Percentiles rank a stretch among this genome's conserved stretches.
Conservation (phyloP, 2,113 vertebrate genomes). For the Callipepla californica region DNA sequence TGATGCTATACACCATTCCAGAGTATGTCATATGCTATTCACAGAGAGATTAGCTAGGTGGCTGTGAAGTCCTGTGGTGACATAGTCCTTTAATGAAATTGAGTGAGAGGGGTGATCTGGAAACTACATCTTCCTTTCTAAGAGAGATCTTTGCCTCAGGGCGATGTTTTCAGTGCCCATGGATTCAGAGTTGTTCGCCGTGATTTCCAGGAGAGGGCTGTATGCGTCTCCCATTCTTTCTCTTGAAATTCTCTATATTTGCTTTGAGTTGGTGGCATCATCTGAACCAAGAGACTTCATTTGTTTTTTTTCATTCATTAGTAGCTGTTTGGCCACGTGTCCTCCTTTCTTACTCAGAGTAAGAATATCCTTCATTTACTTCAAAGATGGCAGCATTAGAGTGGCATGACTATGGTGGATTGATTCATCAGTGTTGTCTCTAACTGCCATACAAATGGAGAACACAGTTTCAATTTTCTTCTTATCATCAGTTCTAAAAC, state of each 20-base stretch:
- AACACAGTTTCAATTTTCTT: not conserved
- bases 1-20: not conserved
- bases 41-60: not conserved
- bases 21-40: not conserved
- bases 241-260: not conserved
- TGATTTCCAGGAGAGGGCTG: not conserved
- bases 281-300: not conserved
- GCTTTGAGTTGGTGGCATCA: not conserved
- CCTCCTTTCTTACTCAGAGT: not conserved
- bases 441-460: not conserved
- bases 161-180: not conserved
- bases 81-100: not conserved
- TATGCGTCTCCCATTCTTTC: not conserved
- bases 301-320: not conserved
- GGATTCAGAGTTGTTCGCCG: not conserved
- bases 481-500: not conserved
- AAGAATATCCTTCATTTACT: not conserved
- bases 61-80: not conserved
- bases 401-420: not conserved
- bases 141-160: not conserved
- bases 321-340: not conserved
- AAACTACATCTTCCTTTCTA: not conserved
- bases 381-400: not conserved
- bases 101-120: not conserved
- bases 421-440: not conserved